Conservation (phyloP, 2,797 vertebrate genomes). For the Enteromius mattozi region DNA sequence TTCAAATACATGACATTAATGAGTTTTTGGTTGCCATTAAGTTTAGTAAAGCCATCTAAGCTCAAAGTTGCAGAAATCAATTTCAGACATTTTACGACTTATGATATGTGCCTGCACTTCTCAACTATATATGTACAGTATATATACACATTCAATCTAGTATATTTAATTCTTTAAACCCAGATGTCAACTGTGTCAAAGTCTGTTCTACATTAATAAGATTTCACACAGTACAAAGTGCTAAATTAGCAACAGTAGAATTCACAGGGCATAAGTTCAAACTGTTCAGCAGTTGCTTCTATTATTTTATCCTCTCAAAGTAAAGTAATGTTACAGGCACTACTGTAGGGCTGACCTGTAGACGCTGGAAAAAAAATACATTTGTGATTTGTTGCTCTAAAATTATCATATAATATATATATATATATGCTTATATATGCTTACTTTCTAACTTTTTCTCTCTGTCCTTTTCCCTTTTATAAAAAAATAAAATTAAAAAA, state of each 20-base stretch:
- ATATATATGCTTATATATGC: too few relatives aligned
- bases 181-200: background rate
- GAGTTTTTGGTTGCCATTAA: background rate
- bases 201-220: background rate
- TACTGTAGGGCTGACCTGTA: background rate
- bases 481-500: background rate
- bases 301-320: background rate
- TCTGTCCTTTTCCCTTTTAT: background rate
- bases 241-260: background rate
- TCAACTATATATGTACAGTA: too few relatives aligned
- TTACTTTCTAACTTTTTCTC: background rate
- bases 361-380: background rate
- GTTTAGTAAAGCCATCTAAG: background rate
- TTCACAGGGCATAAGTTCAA: constrained; percentile 5
- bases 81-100: background rate
- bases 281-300: background rate
- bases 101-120: too few relatives aligned
- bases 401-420: background rate
- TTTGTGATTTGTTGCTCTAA: background rate
- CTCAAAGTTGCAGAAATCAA: background rate
- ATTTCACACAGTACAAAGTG: constrained; percentile 9
- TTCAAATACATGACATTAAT: background rate
- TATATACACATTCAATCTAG: background rate
- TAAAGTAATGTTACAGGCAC: background rate
- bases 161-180: background rate